Evolutionary conservation across 2,888 invertebrate species (phyloP), one percentile per base, ranked within the genome.

Genomic region (Ichneumoninae sp.): DNA sequence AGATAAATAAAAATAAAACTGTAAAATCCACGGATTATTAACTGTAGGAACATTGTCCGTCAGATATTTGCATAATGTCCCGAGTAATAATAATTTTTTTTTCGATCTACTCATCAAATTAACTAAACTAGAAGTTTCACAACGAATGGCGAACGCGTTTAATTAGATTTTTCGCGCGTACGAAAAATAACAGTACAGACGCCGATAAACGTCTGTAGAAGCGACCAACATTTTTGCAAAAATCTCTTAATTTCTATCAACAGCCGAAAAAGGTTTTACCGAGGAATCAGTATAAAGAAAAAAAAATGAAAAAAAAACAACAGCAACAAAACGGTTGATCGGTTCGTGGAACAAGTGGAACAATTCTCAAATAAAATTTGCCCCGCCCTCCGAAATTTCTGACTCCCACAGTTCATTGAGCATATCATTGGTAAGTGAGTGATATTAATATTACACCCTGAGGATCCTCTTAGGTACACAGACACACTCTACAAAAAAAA

Each of bases 361-460:
- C 44, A 54, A 50, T 65, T 76, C 72, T 66, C 7, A 68, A 52
- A 57, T 62, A 54, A 70, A 77, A 70, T 30, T 76, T 54, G 40
- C 66, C 66, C 79, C 68, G 72, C 47, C 16, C 52, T 79, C 54
- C 68, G 68, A 44, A 82, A 81, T 70, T 86, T 87, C 71, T 71
- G 75, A 86, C 65, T 83, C 82, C 86, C 75, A 88, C 87, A 87
- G 87, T 88, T 90, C 87, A 90, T 88, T 80, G 87, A 89, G 91
- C 91, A 91, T 91, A 91, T 91, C 90, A 91, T 90, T 90, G 88
- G 83, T 90, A 89, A 90, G 87, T 90, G 88, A 88, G 86, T 89
- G 88, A 91, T 90, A 91, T 86, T 90, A 88, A 88, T 88, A 86
- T 88, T 87, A 85, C 88, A 88, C 80, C 82, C 85, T 80, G 83